A percentile compares a stretch with the other conserved stretches of the same genome.
Evolutionary conservation across 2,113 vertebrate genomes (phyloP).

Genomic region (Catharus bicknelli): DNA sequence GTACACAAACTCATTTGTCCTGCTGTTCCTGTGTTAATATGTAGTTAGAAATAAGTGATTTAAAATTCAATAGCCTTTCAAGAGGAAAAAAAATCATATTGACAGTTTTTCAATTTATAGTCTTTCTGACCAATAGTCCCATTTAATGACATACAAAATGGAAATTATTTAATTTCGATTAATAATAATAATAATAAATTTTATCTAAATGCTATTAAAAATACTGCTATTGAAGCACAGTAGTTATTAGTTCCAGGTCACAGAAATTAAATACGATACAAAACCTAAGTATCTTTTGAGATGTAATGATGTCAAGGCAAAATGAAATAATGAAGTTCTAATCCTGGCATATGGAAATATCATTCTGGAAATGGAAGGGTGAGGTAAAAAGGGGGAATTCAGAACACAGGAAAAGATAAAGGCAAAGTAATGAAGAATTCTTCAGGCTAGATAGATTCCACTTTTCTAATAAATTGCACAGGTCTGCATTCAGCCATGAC

Average conservation of each 20-base stretch:
- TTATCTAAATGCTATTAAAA: neutral
- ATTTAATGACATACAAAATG: neutral
- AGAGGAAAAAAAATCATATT: neutral
- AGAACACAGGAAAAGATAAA: neutral
- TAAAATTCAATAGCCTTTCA: neutral
- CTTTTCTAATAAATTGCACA: neutral
- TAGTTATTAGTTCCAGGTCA: neutral
- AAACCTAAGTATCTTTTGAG: neutral
- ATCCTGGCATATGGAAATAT: neutral
- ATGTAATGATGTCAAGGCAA: neutral
- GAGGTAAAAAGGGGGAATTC: neutral
- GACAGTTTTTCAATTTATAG: neutral
- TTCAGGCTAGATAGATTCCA: neutral
- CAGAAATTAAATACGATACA: neutral
- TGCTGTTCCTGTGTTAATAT: neutral
- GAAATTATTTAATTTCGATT: neutral
- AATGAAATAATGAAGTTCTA: neutral
- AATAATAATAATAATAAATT: neutral
- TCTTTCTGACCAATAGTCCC: neutral
- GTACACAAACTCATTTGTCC: neutral
- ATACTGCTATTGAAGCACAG: neutral
- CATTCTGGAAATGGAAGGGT: neutral
- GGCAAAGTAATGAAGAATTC: neutral
- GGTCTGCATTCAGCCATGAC: neutral
- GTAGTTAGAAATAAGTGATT: neutral